A percentile compares a stretch with the other conserved stretches of the same genome.
Conservation (phyloP, 2,888 invertebrate species). For the Nemoura dubitans region DNA sequence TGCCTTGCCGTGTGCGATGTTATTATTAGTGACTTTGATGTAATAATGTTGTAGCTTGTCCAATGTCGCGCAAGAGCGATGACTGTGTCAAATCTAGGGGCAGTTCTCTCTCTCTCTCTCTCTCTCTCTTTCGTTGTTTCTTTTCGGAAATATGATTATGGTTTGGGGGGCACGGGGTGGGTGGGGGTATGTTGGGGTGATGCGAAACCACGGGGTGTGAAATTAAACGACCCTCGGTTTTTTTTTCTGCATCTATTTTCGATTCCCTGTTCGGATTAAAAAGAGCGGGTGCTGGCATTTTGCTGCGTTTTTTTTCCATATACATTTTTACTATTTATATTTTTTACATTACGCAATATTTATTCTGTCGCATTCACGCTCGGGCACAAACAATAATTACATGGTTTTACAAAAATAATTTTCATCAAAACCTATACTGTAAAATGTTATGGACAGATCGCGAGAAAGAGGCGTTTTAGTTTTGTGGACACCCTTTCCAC, state of each 20-base stretch:
- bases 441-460: too few species aligned
- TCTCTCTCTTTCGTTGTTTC: background rate
- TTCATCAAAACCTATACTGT: too few species aligned
- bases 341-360: too few species aligned
- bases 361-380: too few species aligned
- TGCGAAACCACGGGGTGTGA: background rate
- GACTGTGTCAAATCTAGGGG: background rate
- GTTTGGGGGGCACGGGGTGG: background rate
- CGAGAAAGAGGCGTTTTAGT: too few species aligned
- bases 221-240: background rate
- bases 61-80: background rate
- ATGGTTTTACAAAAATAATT: too few species aligned
- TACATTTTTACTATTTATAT: too few species aligned
- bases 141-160: background rate
- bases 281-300: background rate
- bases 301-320: background rate
- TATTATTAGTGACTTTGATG: background rate
- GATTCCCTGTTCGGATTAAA: background rate
- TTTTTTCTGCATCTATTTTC: background rate
- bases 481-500: too few species aligned
- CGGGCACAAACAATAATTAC: too few species aligned
- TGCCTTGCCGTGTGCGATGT: background rate
- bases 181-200: background rate
- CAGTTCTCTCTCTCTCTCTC: background rate
- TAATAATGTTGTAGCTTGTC: background rate